These are phyloP conservation scores for Limnothrissa miodon DNA, from an alignment of 2,113 vertebrate genomes.

Conservation along the genomic window DNA sequence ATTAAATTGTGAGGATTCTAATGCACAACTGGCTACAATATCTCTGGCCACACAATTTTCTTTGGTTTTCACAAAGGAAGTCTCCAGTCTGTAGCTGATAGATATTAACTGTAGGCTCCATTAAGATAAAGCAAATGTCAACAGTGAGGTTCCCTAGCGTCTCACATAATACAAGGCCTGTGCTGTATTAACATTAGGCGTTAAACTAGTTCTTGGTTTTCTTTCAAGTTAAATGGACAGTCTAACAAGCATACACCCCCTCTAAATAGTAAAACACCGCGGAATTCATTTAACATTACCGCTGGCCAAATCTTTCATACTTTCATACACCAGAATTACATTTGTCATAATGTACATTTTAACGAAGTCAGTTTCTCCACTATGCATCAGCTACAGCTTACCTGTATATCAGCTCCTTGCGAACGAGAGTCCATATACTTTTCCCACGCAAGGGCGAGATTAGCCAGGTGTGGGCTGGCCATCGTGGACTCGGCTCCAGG, in stretches of 20 bases:
- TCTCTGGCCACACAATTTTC: neutral
- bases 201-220: neutral
- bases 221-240: neutral
- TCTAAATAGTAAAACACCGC: neutral
- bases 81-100: neutral
- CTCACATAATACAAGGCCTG: neutral
- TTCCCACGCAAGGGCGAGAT: conserved; percentile 72
- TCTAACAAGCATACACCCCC: neutral
- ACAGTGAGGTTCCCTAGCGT: neutral
- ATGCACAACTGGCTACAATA: neutral
- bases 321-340: no score
- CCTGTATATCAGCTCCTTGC: conserved; percentile 74
- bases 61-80: neutral
- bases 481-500: conserved; percentile 55
- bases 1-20: neutral
- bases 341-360: neutral
- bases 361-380: neutral
- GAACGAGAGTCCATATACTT: conserved; percentile 74
- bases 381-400: conserved; percentile 48
- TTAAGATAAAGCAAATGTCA: neutral
- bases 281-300: neutral
- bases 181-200: no score
- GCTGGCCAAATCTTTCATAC: no score
- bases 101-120: no score
- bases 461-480: conserved; percentile 62